Evolutionary conservation across 2,797 vertebrate species (phyloP), one percentile per base, ranked within the genome.

Genomic region (Rallus crepitans): DNA sequence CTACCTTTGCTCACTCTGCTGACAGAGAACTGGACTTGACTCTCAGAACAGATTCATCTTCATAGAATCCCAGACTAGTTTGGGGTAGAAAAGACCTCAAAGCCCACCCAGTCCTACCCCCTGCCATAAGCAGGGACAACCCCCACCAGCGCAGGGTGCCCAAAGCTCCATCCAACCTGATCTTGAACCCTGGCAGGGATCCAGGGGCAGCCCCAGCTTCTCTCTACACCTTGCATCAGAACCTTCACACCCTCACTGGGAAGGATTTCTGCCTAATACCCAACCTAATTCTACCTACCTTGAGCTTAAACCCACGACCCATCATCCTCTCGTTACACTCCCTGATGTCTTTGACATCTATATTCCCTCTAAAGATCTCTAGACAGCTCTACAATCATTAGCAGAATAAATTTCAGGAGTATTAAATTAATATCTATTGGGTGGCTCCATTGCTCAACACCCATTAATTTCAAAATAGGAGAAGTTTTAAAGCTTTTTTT

Each of bases 41-140:
- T 27, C 31, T 40, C 60, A 64, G 42, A 48, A 53, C 15, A 40
- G 31, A 47, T 40, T 33, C 0, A 15, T 28, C n/a, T 60, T 25
- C 23, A 21, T 0, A 25, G 37, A 53, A 63, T 37, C 16, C 30
- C 18, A 17, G 63, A 64, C 30, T 17, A 2, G 12, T 52, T 66
- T 88, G 60, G 4, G 11, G 24, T 83, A 42, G 69, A 65, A 86
- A 15, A 2, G 9, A 70, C 31, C 11, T 11, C 7, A 77, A 65
- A 65, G 6, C 3, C 12, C 21, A 52, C 1, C 16, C 19, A 2
- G 3, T 48, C 21, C n/a, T 84, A 2, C 1, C 1, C 4, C 2
- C 6, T 60, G 21, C 47, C 11, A 1, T 0, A 0, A 23, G 5
- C 24, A 71, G 75, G 19, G 30, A 47, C 24, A 21, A 0, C 3